These are phyloP conservation scores for Drosophila anomelani DNA, from an alignment of 2,888 invertebrate species.

Conservation along the genomic window DNA sequence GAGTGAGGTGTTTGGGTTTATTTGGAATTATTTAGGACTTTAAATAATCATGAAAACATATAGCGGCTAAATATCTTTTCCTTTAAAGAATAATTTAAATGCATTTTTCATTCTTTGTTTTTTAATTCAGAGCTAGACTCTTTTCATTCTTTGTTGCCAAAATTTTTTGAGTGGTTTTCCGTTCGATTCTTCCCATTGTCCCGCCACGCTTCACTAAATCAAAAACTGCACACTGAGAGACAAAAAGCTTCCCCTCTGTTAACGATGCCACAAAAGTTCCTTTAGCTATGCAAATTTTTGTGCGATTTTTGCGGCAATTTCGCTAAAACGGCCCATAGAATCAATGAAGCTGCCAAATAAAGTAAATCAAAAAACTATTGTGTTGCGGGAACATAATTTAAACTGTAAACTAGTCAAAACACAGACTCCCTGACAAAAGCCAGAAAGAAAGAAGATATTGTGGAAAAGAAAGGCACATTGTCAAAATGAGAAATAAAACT, in stretches of 20 bases:
- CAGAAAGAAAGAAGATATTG: slow-evolving; percentile 13
- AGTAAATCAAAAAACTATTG: slow-evolving; percentile 31
- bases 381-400: slow-evolving; percentile 19
- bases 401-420: slow-evolving; percentile 45
- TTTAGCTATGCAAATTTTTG: slow-evolving; percentile 33
- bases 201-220: slow-evolving; percentile 59
- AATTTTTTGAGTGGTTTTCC: slow-evolving; percentile 23
- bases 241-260: slow-evolving; percentile 17
- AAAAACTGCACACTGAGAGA: slow-evolving; percentile 42
- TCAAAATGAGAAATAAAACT: slow-evolving; percentile 34
- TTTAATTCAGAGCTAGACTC: not conserved
- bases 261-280: slow-evolving; percentile 5
- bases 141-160: slow-evolving; percentile 25
- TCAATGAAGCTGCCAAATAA: slow-evolving; percentile 38
- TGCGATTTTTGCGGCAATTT: slow-evolving; percentile 26
- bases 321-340: slow-evolving; percentile 24
- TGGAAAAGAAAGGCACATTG: slow-evolving; percentile 22
- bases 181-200: slow-evolving; percentile 37
- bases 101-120: not conserved
- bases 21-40: not conserved
- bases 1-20: not conserved
- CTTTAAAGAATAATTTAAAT: not conserved
- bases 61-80: too few relatives aligned
- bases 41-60: not conserved
- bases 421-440: slow-evolving; percentile 17